Percentiles rank a stretch among this genome's conserved stretches.
These are phyloP conservation scores for Heliocidaris tuberculata DNA, from an alignment of 35 echinoderm and acorn worm genomes.

Conservation along the genomic window DNA sequence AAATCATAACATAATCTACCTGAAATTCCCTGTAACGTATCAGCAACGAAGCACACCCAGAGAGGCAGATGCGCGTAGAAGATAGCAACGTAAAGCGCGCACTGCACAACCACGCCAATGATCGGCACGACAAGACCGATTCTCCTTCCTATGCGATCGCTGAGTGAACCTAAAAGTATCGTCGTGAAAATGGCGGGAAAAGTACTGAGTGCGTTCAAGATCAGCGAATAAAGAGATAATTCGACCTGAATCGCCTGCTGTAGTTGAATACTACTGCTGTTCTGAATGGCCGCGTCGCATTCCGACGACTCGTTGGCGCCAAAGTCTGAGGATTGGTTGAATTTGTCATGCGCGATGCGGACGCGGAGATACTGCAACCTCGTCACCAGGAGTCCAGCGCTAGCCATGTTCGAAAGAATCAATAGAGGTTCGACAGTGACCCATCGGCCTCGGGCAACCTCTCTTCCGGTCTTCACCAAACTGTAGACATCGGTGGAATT, in stretches of 20 bases:
- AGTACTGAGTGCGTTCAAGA: conserved; percentile 29
- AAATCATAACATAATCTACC: not conserved
- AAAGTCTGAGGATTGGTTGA: conserved; percentile 16
- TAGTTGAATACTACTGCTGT: conserved; percentile 1
- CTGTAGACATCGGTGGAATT: not conserved
- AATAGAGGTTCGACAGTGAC: conserved; percentile 27
- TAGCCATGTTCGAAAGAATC: conserved; percentile 8
- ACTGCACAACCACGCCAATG: not conserved
- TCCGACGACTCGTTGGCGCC: not conserved
- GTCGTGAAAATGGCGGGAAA: conserved; percentile 44
- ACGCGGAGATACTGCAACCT: conserved; percentile 36
- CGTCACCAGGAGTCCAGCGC: conserved; percentile 1
- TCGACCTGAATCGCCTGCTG: conserved; percentile 30
- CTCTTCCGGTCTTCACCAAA: not conserved
- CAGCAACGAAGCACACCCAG: conserved; percentile 35
- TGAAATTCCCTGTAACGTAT: conserved; percentile 33
- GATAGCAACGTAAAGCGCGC: not conserved
- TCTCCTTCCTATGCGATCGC: conserved; percentile 18
- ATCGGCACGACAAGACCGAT: conserved; percentile 23
- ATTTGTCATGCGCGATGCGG: conserved; percentile 18
- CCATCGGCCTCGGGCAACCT: conserved; percentile 36
- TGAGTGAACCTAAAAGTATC: conserved; percentile 7
- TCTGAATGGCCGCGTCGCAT: conserved; percentile 17
- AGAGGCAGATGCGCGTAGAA: conserved; percentile 22
- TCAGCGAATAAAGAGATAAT: conserved; percentile 15